phyloP scores from a whole-genome alignment of 2,797 vertebrate species.

The Sebastes variabilis region DNA sequence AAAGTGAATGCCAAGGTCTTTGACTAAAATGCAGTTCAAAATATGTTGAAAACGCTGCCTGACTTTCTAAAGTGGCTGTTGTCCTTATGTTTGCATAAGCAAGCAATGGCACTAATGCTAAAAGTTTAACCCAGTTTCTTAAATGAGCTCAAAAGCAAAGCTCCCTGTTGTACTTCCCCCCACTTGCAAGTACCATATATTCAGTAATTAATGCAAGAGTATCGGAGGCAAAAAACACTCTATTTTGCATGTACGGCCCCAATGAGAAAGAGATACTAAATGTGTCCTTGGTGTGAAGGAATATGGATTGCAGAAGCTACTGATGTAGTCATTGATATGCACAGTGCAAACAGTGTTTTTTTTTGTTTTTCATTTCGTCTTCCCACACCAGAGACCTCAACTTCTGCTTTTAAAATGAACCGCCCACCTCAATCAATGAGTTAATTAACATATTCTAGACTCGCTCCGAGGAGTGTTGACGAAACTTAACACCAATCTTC shows the following conservation, averaged over 20 bases:
- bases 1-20: slow-evolving; percentile 22
- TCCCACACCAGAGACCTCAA: slow-evolving; percentile 72
- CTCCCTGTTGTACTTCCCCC: slow-evolving; percentile 48
- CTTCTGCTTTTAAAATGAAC: slow-evolving; percentile 78
- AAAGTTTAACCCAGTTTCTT: slow-evolving; percentile 63
- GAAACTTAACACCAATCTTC: slow-evolving; percentile 71
- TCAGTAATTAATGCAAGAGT: slow-evolving; percentile 65
- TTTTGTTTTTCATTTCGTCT: slow-evolving; percentile 52
- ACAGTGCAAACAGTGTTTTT: slow-evolving; percentile 30
- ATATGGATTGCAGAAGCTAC: slow-evolving; percentile 49
- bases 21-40: slow-evolving; percentile 1
- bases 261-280: slow-evolving; percentile 58
- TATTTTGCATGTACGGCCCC: slow-evolving; percentile 56
- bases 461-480: slow-evolving; percentile 72
- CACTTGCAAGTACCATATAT: slow-evolving; percentile 29
- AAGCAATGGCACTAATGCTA: slow-evolving; percentile 30
- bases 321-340: slow-evolving; percentile 74
- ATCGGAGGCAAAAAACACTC: slow-evolving; percentile 45
- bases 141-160: slow-evolving; percentile 63
- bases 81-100: slow-evolving; percentile 34
- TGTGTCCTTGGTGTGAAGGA: slow-evolving; percentile 69
- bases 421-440: slow-evolving; percentile 79
- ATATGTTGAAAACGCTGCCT: background rate
- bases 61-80: slow-evolving; percentile 11
- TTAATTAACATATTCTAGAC: slow-evolving; percentile 77